Base-by-base conservation (phyloP, 2,888 invertebrate genomes). In the Lampropteryx suffumata region DNA sequence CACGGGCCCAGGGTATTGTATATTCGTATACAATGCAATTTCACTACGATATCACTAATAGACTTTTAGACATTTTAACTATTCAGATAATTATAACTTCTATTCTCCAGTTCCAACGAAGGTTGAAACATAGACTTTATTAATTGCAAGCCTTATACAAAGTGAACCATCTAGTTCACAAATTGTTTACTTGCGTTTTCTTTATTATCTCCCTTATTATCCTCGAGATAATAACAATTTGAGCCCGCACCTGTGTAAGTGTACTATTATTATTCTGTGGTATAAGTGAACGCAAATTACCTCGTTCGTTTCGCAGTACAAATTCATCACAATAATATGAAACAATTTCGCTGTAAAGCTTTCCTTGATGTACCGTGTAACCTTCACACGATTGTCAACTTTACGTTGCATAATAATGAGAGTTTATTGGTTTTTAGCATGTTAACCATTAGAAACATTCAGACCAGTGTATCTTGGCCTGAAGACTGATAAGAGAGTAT, bases 181-280 rank as follows among this genome's bases (percentile, higher is more conserved):
- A 54, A 55, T 48, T 45, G 48, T 55, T 55, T 47, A 54, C 50
- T 50, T 50, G 21, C 44, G 42, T 52, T 55, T 57, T 60, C 61
- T 61, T 59, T 65, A 64, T 70, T 62, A 68, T 60, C 45, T 57
- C 59, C 59, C 61, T 59, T 65, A 64, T 70, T 62, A 68, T 60
- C 46, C 57, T 48, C 43, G 43, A 59, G 64, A 65, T 70, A 64
- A 67, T 69, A 61, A 59, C 61, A 64, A 65, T 71, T 69, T 62
- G 46, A 46, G 43, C 50, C 9, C 59, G 42, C 70, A 70, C 71
- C 70, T 70, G 71, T 39, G 62, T 24, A 11, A 11, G n/a, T 43
- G 50, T 47, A 46, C 33, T 42, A 8, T 33, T 11, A 33, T 41
- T 48, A 48, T 36, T 46, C 46, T 51, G 42, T 56, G 57, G 51